phyloP scores from a whole-genome alignment of 2,113 vertebrate species.

The Panthera leo region DNA sequence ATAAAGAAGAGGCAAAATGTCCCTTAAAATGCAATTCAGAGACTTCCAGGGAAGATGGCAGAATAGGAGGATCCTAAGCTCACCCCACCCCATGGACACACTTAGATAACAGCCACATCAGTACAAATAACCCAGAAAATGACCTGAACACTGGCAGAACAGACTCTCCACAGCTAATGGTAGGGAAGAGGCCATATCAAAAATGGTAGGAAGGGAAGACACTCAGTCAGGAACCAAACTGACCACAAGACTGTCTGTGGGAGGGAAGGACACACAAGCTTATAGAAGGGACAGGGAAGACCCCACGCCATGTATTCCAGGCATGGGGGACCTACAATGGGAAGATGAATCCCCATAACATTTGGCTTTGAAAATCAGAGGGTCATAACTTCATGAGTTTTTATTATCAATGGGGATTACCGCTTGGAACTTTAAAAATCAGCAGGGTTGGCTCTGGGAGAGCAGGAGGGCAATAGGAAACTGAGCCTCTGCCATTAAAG shows the following conservation, averaged over 20 bases:
- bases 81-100: background rate
- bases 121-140: background rate
- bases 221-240: background rate
- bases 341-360: background rate
- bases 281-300: background rate
- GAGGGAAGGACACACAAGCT: background rate
- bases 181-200: background rate
- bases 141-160: background rate
- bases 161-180: background rate
- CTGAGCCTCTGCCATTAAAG: background rate
- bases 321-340: background rate
- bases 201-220: background rate
- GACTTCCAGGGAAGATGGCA: background rate
- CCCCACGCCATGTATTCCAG: background rate
- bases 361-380: background rate
- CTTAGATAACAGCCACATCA: background rate
- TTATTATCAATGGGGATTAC: background rate
- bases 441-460: background rate
- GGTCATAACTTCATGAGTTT: background rate
- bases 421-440: background rate
- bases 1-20: background rate
- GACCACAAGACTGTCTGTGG: background rate
- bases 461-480: background rate
- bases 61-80: background rate
- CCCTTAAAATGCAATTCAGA: background rate